Percentiles rank a stretch among this genome's conserved stretches.
Conservation (phyloP, 1,140 invertebrate species). For the Heliconius eleuchia region DNA sequence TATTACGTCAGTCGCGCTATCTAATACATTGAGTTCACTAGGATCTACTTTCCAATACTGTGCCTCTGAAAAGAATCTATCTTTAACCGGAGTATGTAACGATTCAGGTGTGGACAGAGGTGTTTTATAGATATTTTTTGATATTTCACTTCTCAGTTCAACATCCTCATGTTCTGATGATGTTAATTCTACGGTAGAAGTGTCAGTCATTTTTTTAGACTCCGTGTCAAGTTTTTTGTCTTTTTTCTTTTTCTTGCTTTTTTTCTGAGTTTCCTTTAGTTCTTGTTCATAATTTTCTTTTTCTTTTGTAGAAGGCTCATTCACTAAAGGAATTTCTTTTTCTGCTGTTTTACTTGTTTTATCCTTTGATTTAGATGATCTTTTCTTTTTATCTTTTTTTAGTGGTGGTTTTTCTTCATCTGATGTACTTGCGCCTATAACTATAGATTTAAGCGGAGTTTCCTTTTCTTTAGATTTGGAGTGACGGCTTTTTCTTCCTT, state of each 20-base stretch:
- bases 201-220: conserved; percentile 34
- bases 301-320: conserved; percentile 29
- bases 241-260: conserved; percentile 70
- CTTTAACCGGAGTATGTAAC: conserved; percentile 71
- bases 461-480: conserved; percentile 67
- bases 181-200: conserved; percentile 39
- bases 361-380: conserved; percentile 59
- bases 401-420: conserved; percentile 54
- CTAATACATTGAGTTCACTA: conserved; percentile 47
- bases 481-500: conserved; percentile 53
- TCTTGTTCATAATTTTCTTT: conserved; percentile 39
- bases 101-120: conserved; percentile 66
- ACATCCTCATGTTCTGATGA: conserved; percentile 45
- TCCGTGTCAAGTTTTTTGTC: conserved; percentile 48
- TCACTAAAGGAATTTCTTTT: conserved; percentile 30
- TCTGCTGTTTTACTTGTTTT: conserved; percentile 40
- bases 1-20: conserved; percentile 51
- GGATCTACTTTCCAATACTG: conserved; percentile 73
- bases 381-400: conserved; percentile 67
- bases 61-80: conserved; percentile 70
- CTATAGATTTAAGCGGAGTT: conserved; percentile 41
- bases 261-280: conserved; percentile 50
- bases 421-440: conserved; percentile 43
- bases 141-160: conserved; percentile 23
- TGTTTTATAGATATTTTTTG: conserved; percentile 37